These are phyloP conservation scores for Gymnogyps californianus DNA, from an alignment of 2,113 vertebrate species.

Conservation along the genomic window DNA sequence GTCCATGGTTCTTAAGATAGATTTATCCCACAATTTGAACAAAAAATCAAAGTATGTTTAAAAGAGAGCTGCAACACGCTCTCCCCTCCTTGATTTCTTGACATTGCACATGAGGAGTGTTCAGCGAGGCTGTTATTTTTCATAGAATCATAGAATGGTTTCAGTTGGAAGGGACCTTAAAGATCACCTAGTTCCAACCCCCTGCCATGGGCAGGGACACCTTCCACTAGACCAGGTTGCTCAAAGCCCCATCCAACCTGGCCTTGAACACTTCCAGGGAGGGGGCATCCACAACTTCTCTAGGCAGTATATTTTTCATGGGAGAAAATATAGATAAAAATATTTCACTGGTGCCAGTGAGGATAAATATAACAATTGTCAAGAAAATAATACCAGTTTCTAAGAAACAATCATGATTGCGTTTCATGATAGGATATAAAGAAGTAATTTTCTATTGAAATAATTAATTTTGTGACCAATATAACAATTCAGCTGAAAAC, in stretches of 20 bases:
- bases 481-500: background rate
- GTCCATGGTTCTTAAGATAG: background rate
- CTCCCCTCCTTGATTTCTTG: background rate
- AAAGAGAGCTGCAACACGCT: background rate
- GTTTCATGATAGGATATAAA: background rate
- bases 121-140: background rate
- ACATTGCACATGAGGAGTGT: background rate
- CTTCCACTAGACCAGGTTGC: too few species aligned
- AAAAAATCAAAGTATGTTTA: background rate
- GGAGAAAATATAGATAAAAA: background rate
- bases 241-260: too few species aligned
- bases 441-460: background rate
- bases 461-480: background rate
- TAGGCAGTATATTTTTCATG: background rate
- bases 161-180: too few species aligned
- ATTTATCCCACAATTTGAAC: background rate
- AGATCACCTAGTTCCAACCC: too few species aligned
- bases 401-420: background rate
- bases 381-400: background rate
- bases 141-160: too few species aligned
- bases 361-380: background rate
- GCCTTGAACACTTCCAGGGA: too few species aligned
- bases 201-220: too few species aligned
- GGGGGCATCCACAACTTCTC: too few species aligned
- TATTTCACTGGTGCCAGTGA: background rate